These are phyloP conservation scores for Amphipoea lucens DNA, from an alignment of 2,888 invertebrate species.

Conservation along the genomic window DNA sequence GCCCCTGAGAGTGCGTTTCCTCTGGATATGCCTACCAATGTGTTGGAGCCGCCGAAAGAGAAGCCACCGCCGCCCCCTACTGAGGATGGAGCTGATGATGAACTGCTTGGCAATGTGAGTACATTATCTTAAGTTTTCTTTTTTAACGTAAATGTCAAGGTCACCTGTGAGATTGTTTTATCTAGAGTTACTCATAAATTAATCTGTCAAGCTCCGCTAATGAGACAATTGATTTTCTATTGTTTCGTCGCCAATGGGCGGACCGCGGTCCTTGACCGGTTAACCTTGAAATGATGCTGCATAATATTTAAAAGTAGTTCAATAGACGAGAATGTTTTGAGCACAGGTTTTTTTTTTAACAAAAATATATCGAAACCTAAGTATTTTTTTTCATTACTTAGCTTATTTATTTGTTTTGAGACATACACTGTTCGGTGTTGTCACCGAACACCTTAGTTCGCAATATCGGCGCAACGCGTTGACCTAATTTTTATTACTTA, in stretches of 20 bases:
- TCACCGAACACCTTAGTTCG: no score
- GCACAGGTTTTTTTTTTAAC: no score
- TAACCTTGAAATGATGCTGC: background rate
- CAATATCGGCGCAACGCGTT: no score
- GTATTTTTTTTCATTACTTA: background rate
- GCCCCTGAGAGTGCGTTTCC: constrained; percentile 82
- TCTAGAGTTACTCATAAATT: background rate
- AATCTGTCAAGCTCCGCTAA: no score
- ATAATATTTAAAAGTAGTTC: background rate
- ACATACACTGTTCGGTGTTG: no score
- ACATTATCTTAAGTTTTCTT: background rate
- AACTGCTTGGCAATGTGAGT: constrained; percentile 87
- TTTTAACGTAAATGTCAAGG: background rate
- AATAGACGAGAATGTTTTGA: no score
- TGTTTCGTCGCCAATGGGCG: no score
- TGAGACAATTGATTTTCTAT: no score
- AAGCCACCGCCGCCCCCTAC: constrained; percentile 96
- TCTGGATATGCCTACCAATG: constrained; percentile 90
- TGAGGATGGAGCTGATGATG: constrained; percentile 86
- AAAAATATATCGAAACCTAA: background rate
- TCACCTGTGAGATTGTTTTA: background rate
- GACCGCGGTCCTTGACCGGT: no score
- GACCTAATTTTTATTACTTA: no score
- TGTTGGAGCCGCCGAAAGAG: constrained; percentile 94
- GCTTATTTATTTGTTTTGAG: background rate